Percentiles rank a stretch among this genome's conserved stretches.
Conservation (phyloP, 2,797 vertebrate species). For the Lacerta agilis region DNA sequence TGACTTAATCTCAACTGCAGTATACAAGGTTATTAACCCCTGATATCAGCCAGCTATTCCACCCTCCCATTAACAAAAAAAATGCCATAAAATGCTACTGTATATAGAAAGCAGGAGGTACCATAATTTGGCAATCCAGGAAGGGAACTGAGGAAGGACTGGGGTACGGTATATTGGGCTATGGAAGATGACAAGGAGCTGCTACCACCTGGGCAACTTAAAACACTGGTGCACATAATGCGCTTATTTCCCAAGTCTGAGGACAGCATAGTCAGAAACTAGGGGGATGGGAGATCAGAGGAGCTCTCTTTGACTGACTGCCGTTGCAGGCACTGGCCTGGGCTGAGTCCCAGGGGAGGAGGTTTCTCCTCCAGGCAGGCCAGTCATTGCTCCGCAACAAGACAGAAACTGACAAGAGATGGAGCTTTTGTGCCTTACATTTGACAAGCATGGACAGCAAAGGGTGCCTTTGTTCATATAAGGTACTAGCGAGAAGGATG, state of each 20-base stretch:
- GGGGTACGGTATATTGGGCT: neutral
- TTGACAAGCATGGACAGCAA: constrained; percentile 19
- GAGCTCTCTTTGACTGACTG: neutral
- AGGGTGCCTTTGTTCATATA: constrained; percentile 9
- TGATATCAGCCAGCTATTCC: neutral
- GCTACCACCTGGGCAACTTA: neutral
- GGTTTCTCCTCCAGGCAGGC: constrained; percentile 3
- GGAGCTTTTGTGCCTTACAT: constrained; percentile 4
- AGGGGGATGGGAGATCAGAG: neutral
- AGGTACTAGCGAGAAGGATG: neutral
- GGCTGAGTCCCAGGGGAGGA: constrained; percentile 3
- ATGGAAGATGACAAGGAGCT: neutral
- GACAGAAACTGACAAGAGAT: constrained; percentile 9
- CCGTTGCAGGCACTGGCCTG: neutral
- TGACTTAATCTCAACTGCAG: neutral
- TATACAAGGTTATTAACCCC: neutral
- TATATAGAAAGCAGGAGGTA: neutral
- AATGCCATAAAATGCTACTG: neutral
- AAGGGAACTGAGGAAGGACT: neutral
- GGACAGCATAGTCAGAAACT: neutral
- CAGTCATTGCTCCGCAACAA: neutral
- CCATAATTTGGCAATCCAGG: neutral
- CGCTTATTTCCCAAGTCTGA: neutral
- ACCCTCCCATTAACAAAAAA: no score
- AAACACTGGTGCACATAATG: neutral